Conservation (phyloP, 2,797 vertebrate species). For the Trichosurus vulpecula region DNA sequence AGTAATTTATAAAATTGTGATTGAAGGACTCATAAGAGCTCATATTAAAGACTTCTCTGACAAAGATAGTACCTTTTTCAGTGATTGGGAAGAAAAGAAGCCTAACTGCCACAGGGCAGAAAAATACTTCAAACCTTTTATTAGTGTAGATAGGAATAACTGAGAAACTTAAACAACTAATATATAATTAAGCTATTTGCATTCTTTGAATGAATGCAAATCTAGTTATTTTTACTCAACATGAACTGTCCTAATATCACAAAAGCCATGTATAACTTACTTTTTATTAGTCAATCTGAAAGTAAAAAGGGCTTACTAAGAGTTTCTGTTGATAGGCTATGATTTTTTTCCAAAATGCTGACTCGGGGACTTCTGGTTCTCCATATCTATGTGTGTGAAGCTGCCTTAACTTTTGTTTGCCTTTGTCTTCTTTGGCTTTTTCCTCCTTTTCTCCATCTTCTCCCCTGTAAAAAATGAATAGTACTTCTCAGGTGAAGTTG, state of each 20-base stretch:
- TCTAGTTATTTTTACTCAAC: not conserved
- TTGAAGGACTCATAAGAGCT: not conserved
- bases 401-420: conserved; percentile 88
- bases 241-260: not conserved
- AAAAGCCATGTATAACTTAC: not conserved
- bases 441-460: conserved; percentile 90
- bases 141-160: not conserved
- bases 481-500: not conserved
- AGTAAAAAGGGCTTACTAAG: conserved; percentile 86
- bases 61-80: not conserved
- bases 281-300: not conserved
- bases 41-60: not conserved
- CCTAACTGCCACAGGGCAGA: not conserved
- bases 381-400: conserved; percentile 89
- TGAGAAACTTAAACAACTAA: not conserved
- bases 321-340: conserved; percentile 96
- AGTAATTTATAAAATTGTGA: not conserved
- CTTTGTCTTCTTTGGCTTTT: conserved; percentile 89
- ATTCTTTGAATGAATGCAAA: not conserved
- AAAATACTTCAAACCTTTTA: not conserved
- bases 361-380: conserved; percentile 94
- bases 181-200: not conserved
- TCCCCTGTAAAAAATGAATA: conserved; percentile 82
- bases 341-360: conserved; percentile 96
- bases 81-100: not conserved